Conservation (phyloP, 37 sponge, comb jelly and placozoan species). For the Theonella swinhoei region DNA sequence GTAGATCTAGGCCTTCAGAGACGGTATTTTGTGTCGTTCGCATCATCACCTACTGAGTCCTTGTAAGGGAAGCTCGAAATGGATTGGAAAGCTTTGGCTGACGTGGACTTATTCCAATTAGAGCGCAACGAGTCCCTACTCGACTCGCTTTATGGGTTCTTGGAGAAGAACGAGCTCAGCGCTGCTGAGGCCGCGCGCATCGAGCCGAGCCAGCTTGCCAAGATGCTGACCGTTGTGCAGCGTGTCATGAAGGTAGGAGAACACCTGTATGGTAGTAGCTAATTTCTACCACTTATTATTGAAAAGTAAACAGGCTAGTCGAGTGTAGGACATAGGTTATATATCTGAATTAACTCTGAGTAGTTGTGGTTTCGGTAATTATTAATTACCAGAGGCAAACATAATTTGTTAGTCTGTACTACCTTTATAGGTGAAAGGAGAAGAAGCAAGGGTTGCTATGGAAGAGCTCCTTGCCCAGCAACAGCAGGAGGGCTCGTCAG, state of each 20-base stretch:
- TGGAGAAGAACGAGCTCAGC: slow-evolving; percentile 12
- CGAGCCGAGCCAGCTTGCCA: neutral
- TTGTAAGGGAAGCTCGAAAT: neutral
- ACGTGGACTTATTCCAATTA: slow-evolving; percentile 2
- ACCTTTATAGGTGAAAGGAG: slow-evolving; percentile 8
- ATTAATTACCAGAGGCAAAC: no score
- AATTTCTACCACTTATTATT: neutral
- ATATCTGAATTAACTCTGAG: no score
- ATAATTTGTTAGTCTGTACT: no score
- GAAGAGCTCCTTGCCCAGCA: neutral
- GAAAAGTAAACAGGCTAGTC: no score
- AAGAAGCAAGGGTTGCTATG: slow-evolving; percentile 26
- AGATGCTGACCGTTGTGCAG: neutral
- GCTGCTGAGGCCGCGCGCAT: neutral
- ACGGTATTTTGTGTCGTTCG: neutral
- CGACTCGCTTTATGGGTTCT: slow-evolving; percentile 30
- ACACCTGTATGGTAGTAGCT: neutral
- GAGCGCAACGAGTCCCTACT: slow-evolving; percentile 27
- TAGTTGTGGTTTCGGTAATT: slow-evolving; percentile 1
- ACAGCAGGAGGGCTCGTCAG: neutral
- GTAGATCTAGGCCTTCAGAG: no score
- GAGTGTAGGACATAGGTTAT: no score
- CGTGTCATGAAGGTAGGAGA: slow-evolving; percentile 28
- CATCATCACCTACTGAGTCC: neutral
- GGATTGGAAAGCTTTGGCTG: slow-evolving; percentile 30